A percentile compares a stretch with the other conserved stretches of the same genome.
Conservation (phyloP, 1,140 invertebrate species). For the Drosophila triauraria region DNA sequence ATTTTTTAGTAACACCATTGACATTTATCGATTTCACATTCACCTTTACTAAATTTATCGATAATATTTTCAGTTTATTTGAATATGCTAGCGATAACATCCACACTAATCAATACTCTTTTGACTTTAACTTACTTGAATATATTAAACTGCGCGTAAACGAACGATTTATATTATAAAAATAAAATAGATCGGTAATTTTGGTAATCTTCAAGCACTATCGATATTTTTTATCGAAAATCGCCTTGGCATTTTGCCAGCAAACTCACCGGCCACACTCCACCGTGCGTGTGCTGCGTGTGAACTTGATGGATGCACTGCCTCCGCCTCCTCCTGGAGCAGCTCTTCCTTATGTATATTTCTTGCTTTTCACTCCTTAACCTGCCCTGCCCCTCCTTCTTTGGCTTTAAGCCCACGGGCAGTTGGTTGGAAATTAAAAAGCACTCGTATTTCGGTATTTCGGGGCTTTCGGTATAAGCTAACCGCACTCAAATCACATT, state of each 20-base stretch:
- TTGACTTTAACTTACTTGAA: neutral
- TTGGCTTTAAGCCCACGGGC: conserved; percentile 34
- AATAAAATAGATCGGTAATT: no score
- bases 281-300: conserved; percentile 67
- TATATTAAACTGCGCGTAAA: neutral
- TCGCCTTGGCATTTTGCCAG: neutral
- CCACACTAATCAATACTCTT: neutral
- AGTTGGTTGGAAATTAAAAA: conserved; percentile 72
- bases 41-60: no score
- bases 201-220: neutral
- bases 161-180: no score
- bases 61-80: neutral
- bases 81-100: neutral
- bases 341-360: neutral
- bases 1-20: neutral
- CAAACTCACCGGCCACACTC: neutral
- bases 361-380: neutral
- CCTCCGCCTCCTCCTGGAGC: conserved; percentile 48
- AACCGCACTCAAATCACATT: conserved; percentile 13
- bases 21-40: neutral
- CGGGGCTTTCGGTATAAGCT: neutral
- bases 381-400: neutral
- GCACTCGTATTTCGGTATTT: conserved; percentile 20
- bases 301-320: conserved; percentile 80
- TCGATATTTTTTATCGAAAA: neutral